Evolutionary conservation across 2,113 vertebrate genomes (phyloP).

Genomic region (Malaclemys terrapin): DNA sequence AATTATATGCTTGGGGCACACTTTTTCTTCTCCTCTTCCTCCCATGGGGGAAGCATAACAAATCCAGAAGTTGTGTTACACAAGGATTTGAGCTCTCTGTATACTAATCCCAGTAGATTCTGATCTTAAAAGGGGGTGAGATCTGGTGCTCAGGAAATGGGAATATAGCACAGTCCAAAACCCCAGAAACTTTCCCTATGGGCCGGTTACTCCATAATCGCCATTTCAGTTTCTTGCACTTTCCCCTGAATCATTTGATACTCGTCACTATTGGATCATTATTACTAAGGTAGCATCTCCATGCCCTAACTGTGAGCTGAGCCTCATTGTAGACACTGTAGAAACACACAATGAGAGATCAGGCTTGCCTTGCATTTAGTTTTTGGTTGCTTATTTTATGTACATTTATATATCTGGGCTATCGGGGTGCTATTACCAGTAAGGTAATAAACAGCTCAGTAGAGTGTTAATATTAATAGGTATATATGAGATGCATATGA

Average conservation of each 20-base stretch:
- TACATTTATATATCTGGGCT: accelerated
- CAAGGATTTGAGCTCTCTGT: accelerated
- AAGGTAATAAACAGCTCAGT: not conserved
- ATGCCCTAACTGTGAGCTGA: not conserved
- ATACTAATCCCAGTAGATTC: not conserved
- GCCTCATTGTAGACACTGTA: not conserved
- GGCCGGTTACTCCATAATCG: not conserved
- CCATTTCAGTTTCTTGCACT: not conserved
- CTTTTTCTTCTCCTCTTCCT: not conserved
- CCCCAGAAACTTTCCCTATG: not conserved
- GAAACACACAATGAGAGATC: not conserved
- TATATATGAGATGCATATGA: not conserved
- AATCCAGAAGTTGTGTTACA: not conserved
- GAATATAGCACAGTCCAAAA: not conserved
- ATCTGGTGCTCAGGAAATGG: not conserved
- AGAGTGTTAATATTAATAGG: accelerated
- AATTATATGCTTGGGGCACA: not conserved
- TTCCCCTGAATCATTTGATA: not conserved
- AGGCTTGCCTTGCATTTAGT: not conserved
- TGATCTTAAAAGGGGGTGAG: not conserved
- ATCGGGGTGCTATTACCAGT: not conserved
- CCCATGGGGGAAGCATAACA: not conserved
- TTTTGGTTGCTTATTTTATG: not conserved
- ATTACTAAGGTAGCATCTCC: not conserved
- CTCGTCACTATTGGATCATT: not conserved